Conservation (phyloP, 92 coral and sea anemone species). For the Heteractis magnifica region DNA sequence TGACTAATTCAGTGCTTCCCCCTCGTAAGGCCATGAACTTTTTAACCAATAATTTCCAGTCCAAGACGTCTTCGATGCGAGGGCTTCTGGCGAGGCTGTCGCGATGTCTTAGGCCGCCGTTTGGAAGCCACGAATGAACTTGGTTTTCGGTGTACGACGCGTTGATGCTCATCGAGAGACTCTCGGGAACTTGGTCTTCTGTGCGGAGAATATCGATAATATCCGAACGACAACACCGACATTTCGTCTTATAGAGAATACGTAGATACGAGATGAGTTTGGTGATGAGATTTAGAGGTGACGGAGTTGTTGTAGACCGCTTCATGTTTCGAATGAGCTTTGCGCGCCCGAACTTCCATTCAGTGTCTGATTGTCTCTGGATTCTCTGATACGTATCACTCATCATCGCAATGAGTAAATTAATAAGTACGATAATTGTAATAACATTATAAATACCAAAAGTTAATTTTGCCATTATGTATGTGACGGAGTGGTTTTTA, state of each 20-base stretch:
- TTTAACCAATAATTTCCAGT: constrained; percentile 82
- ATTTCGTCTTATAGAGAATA: constrained; percentile 67
- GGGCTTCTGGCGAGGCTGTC: constrained; percentile 55
- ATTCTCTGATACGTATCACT: constrained; percentile 99
- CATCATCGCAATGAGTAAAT: constrained; percentile 99
- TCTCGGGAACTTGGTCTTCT: constrained; percentile 77
- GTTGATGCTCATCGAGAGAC: constrained; percentile 57
- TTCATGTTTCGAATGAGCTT: constrained; percentile 95
- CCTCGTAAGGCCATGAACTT: constrained; percentile 71
- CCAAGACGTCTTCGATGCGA: constrained; percentile 83
- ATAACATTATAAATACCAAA: constrained; percentile 91
- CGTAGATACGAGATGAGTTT: constrained; percentile 73
- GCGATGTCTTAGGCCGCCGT: constrained; percentile 49
- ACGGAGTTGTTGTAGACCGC: constrained; percentile 97
- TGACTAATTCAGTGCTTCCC: constrained; percentile 50
- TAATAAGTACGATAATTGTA: constrained; percentile 88
- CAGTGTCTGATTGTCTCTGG: constrained; percentile 93
- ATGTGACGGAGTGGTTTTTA: constrained; percentile 47
- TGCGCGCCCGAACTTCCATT: constrained; percentile 99
- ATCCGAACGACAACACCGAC: constrained; percentile 88
- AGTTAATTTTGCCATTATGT: constrained; percentile 67
- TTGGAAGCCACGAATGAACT: constrained; percentile 50
- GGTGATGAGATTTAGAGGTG: constrained; percentile 88
- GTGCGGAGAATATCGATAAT: constrained; percentile 88
- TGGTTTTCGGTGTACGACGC: constrained; percentile 52